Conservation (phyloP, 2,113 vertebrate species). For the Atractosteus spatula region DNA sequence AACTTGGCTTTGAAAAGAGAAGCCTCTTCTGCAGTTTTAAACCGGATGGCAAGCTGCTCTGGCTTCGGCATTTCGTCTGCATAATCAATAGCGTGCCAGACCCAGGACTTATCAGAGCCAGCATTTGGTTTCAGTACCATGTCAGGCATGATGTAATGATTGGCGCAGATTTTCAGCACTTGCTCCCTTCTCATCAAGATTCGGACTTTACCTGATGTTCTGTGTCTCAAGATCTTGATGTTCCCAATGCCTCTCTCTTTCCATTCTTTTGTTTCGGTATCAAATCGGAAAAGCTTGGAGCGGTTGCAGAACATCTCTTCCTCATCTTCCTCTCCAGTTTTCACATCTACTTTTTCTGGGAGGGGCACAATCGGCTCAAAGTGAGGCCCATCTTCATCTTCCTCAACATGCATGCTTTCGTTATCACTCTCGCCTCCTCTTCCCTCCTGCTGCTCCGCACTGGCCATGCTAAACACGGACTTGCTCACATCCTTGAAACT, state of each 20-base stretch:
- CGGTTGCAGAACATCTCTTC: constrained; percentile 93
- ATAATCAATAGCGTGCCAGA: constrained; percentile 95
- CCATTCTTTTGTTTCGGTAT: constrained; percentile 90
- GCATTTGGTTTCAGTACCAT: constrained; percentile 88
- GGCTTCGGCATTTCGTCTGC: constrained; percentile 87
- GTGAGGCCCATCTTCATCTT: constrained; percentile 94
- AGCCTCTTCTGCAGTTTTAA: constrained; percentile 93
- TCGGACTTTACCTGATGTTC: constrained; percentile 85
- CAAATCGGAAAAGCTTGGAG: constrained; percentile 91
- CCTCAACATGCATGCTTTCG: constrained; percentile 78
- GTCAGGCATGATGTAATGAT: constrained; percentile 91
- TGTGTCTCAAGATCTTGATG: constrained; percentile 92
- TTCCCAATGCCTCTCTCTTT: constrained; percentile 93
- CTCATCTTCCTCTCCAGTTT: constrained; percentile 96
- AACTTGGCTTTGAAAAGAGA: constrained; percentile 88
- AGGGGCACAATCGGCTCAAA: constrained; percentile 97
- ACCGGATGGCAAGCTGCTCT: constrained; percentile 92
- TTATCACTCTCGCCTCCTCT: constrained; percentile 77
- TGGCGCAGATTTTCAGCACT: constrained; percentile 95
- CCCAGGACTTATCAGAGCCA: constrained; percentile 91
- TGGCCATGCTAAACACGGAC: constrained; percentile 51
- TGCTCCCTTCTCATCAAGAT: constrained; percentile 96
- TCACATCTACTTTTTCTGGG: constrained; percentile 94
- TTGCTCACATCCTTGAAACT: constrained; percentile 64
- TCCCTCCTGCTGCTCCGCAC: constrained; percentile 49